Evolutionary conservation across 2,797 vertebrate genomes (phyloP).

Genomic region (Hippocampus kuda): DNA sequence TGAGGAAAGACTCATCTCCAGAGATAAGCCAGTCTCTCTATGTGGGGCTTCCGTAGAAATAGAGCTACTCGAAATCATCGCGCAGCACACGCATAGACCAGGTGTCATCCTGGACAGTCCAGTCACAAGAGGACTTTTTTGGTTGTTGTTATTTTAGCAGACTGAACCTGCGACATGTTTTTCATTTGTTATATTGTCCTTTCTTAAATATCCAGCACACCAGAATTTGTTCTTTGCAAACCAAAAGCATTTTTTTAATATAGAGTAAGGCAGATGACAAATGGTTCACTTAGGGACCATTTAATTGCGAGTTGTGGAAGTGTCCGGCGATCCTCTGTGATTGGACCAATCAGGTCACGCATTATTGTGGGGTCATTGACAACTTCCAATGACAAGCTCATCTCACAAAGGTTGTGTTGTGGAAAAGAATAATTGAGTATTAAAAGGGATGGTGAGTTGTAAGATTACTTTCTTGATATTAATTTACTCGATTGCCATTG

Average conservation of each 20-base stretch:
- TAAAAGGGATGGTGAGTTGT: slow-evolving; percentile 57
- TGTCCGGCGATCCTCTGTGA: not conserved
- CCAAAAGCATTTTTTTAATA: not conserved
- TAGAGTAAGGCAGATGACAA: not conserved
- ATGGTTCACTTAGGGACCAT: slow-evolving; percentile 1
- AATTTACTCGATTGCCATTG: slow-evolving; percentile 40
- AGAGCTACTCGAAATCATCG: not conserved
- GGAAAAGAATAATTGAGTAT: slow-evolving; percentile 36
- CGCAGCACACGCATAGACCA: not conserved
- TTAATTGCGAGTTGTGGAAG: not conserved
- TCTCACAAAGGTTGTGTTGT: slow-evolving; percentile 23
- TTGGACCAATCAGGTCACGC: slow-evolving; percentile 1
- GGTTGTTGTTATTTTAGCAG: not conserved
- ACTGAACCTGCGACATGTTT: not conserved
- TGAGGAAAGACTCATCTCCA: slow-evolving; percentile 10
- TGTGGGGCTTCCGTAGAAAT: slow-evolving; percentile 2
- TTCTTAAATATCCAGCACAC: not conserved
- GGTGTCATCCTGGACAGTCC: not conserved
- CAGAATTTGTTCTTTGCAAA: not conserved
- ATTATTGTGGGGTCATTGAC: too few species aligned
- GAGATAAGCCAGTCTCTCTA: not conserved
- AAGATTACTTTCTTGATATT: slow-evolving; percentile 46
- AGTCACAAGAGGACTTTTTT: not conserved
- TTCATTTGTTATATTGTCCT: not conserved
- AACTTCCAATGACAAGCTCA: slow-evolving; percentile 19